Evolutionary conservation across 2,797 vertebrate species (phyloP).

Genomic region (Sebastes diploproa): DNA sequence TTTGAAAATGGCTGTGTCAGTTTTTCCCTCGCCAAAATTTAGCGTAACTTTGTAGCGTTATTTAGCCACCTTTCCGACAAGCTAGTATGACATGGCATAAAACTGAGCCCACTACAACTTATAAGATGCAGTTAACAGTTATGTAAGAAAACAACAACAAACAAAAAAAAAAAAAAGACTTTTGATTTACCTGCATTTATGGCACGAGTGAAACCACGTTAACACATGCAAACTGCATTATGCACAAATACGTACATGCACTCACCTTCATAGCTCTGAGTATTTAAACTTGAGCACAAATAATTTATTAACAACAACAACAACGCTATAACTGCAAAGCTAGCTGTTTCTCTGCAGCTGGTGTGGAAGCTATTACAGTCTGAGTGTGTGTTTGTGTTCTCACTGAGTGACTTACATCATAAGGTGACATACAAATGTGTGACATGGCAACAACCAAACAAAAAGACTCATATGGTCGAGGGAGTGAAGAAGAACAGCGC

Average conservation of each 20-base stretch:
- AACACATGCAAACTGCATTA: neutral
- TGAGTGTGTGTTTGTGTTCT: neutral
- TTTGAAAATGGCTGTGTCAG: too few species aligned
- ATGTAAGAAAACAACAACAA: too few species aligned
- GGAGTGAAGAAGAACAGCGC: neutral
- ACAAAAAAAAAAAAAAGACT: too few species aligned
- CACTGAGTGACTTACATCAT: conserved; percentile 19
- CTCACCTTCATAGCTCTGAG: neutral
- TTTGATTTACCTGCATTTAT: neutral
- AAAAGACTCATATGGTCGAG: neutral
- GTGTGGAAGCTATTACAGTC: neutral
- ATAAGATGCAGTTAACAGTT: too few species aligned
- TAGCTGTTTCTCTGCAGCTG: neutral
- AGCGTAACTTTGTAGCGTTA: too few species aligned
- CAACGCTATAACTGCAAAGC: neutral
- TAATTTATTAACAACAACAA: neutral
- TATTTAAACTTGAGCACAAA: neutral
- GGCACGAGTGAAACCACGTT: neutral
- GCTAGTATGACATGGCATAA: too few species aligned
- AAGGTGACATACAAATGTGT: neutral
- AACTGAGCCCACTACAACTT: too few species aligned
- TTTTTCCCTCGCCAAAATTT: too few species aligned
- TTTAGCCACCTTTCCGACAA: rapidly evolving
- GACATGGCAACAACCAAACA: neutral
- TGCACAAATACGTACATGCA: neutral